Base-by-base conservation (phyloP, 2,888 invertebrate species). In the Plutella xylostella region DNA sequence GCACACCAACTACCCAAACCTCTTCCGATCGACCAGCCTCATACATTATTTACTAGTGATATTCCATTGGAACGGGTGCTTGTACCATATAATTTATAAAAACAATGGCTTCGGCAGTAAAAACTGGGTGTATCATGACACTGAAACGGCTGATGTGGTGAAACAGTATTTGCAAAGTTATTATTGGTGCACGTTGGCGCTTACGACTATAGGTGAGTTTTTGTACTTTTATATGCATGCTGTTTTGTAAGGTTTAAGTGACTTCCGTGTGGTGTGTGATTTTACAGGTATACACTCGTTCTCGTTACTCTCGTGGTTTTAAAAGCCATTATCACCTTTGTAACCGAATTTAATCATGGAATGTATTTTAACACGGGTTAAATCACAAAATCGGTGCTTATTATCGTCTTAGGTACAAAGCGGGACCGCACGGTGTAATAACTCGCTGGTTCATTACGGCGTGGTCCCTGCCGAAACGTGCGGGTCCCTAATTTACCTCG, bases 21-120 rank as follows among this genome's bases (percentile, higher is more conserved):
- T 97, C 66, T 96, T 96, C 87, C 90, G 92, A 69, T 94, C 94
- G 63, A 92, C 92, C 63, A 93, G 94, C 79, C 88, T 95, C 76
- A 93, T 95, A 82, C 97, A 97, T 88, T 97, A 97, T 87, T 89
- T 97, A 70, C 87, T 97, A 85, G 97, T 97, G 85, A 95, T 98
- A 83, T 98, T 98, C 86, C 98, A 98, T 88, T 98, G 98, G 98
- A 98, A 98, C 85, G 97, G 97, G 70, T 98, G 98, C 86, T 88
- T 98, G 79, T 97, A 96, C 87, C 95, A 97, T 88, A 92, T 98
- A 76, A 94, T 97, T 74, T 92, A 94, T 88, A 94, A 95, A 87
- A 95, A 95, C 86, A 92, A 94, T 85, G 95, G 94, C 60, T 96
- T 96, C 83, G 95, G 95, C 65, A 93, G 93, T 82, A 92, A 92